Evolutionary conservation across 2,113 vertebrate species (phyloP).

Genomic region (Cavia aperea): DNA sequence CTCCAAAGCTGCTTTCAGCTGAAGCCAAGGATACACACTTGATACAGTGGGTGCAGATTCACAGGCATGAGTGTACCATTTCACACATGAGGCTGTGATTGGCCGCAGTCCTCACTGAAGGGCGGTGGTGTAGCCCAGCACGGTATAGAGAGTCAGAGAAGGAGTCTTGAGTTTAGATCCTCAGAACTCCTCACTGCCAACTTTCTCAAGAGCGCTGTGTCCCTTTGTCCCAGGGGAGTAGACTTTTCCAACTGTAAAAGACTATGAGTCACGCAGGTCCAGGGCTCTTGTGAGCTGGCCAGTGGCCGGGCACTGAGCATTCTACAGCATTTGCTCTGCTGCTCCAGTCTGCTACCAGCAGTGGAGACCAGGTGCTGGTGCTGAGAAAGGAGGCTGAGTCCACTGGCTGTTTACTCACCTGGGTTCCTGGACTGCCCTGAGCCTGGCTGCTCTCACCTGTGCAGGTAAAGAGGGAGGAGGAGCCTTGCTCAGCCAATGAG

Average conservation of each 20-base stretch:
- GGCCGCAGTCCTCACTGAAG: not conserved
- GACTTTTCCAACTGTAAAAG: not conserved
- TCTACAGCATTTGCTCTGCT: not conserved
- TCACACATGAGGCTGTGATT: not conserved
- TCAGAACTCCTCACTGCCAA: not conserved
- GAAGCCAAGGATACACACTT: not conserved
- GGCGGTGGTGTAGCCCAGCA: not conserved
- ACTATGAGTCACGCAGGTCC: not conserved
- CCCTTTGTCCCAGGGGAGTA: not conserved
- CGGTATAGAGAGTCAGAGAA: not conserved
- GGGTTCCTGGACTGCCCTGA: not conserved
- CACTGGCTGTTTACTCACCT: conserved; percentile 37
- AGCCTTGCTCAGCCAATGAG: conserved; percentile 51
- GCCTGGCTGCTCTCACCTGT: conserved; percentile 44
- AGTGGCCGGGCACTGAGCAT: not conserved
- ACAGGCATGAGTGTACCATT: not conserved
- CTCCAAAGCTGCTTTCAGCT: not conserved
- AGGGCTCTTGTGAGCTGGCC: not conserved
- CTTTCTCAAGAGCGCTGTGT: not conserved
- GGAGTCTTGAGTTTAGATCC: not conserved
- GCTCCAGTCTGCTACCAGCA: not conserved
- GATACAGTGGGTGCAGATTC: not conserved
- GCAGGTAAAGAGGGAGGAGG: conserved; percentile 37
- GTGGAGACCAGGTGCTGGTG: not conserved
- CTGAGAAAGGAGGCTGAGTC: not conserved